Evolutionary conservation across 1,140 invertebrate genomes (phyloP), one percentile per base, ranked within the genome.

Genomic region (Pectinophora gossypiella): DNA sequence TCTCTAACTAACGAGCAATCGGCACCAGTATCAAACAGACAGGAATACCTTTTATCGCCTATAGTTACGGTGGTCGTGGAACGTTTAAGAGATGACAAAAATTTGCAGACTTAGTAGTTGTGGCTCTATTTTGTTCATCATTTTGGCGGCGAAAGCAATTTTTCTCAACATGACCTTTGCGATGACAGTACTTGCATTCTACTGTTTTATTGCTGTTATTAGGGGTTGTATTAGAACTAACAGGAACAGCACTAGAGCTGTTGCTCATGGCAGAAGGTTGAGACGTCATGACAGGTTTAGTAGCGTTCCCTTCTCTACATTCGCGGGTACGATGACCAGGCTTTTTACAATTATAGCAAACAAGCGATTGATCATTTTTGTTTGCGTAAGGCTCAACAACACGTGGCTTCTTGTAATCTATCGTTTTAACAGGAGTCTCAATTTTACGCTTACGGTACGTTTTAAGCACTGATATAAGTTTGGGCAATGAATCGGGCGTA

Each of bases 381-480:
- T 23, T 40, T 23, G 2, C 13, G 13, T 2, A 18, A 18, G 36
- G 4, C 3, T 38, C 36, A n/a, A n/a, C 10, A 38, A 23, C 20
- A 9, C 49, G 38, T 18, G 49, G 36, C 19, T 21, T 42, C 23
- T 46, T 53, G 44, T 19, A 32, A 19, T 32, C 18, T 32, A 19
- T 32, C 1, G 40, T 16, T 35, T 51, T 51, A 12, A 10, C 19
- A 2, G n/a, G n/a, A 10, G 3, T 7, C 10, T 45, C 43, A 5
- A 48, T 2, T 48, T 48, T 48, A 35, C 21, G 15, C 32, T 48
- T 48, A 48, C 46, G 46, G 12, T 48, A 64, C 7, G 64, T 68
- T 61, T 64, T 64, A n/a, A 64, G 46, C 38, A 68, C 54, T 19
- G 51, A 59, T 9, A 68, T 36, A 49, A 64, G 16, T 19, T 51